These are phyloP conservation scores for Metallyticus violacea DNA, from an alignment of 2,888 invertebrate species.

Conservation along the genomic window DNA sequence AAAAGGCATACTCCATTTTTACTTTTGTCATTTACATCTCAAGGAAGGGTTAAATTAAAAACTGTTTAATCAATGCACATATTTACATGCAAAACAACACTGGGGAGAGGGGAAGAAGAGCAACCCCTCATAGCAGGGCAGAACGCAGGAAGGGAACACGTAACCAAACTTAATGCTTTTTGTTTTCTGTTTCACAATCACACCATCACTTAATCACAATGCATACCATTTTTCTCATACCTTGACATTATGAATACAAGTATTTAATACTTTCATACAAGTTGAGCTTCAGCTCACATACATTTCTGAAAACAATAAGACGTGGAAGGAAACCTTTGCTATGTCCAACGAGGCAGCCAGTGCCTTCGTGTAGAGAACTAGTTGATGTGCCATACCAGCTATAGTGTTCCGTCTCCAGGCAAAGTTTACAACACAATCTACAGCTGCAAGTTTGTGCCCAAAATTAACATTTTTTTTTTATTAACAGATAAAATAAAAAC, in stretches of 20 bases:
- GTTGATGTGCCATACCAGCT: background rate
- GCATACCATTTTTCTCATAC: slow-evolving; percentile 11
- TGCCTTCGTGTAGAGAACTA: background rate
- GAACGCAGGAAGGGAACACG: background rate
- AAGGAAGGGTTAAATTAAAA: slow-evolving; percentile 22
- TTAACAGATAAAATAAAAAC: slow-evolving; percentile 16
- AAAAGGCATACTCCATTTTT: slow-evolving; percentile 30
- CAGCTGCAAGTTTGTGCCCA: slow-evolving; percentile 17
- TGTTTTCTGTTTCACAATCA: slow-evolving; percentile 10
- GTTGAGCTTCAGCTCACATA: slow-evolving; percentile 12
- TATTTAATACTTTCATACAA: slow-evolving; percentile 5
- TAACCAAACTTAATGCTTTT: slow-evolving; percentile 15
- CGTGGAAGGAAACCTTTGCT: slow-evolving; percentile 2
- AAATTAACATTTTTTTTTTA: background rate
- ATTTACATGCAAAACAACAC: slow-evolving; percentile 31
- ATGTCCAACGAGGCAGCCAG: background rate
- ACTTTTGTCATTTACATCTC: background rate
- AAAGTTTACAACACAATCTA: background rate
- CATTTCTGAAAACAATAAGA: slow-evolving; percentile 4
- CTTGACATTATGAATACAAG: slow-evolving; percentile 8
- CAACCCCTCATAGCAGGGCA: background rate
- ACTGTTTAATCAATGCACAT: slow-evolving; percentile 26
- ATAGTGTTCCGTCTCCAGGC: background rate
- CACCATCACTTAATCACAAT: slow-evolving; percentile 16
- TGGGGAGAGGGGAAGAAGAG: background rate